These are phyloP conservation scores for Lagorchestes hirsutus DNA, from an alignment of 2,797 vertebrate species.

Conservation along the genomic window DNA sequence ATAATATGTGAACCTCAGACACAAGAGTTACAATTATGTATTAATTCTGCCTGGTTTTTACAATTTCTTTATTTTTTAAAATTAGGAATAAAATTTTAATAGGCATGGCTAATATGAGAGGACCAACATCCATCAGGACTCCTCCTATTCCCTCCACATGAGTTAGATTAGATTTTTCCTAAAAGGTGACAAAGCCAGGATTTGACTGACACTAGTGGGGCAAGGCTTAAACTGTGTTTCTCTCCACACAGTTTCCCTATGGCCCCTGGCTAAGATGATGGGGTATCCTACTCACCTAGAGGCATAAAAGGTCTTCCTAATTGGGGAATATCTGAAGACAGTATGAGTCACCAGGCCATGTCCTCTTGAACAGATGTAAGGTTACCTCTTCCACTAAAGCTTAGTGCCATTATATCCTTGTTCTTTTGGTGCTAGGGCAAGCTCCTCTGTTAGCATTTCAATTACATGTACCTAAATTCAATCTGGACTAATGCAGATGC, in stretches of 20 bases:
- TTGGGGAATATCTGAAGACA: neutral
- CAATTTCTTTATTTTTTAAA: neutral
- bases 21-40: neutral
- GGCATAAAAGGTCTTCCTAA: neutral
- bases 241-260: neutral
- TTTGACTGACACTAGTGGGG: neutral
- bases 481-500: neutral
- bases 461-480: neutral
- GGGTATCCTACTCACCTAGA: neutral
- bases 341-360: neutral
- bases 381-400: neutral
- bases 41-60: neutral
- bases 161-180: neutral
- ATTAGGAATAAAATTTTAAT: neutral
- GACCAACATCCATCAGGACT: neutral
- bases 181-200: neutral
- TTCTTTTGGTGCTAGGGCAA: neutral
- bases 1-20: neutral
- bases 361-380: neutral
- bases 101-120: neutral
- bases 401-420: neutral
- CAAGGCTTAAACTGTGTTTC: neutral
- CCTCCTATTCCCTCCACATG: neutral
- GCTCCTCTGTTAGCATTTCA: neutral
- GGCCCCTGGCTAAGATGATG: neutral